Conservation (phyloP, 2,888 invertebrate genomes). For the Prosopocoilus inquinatus region DNA sequence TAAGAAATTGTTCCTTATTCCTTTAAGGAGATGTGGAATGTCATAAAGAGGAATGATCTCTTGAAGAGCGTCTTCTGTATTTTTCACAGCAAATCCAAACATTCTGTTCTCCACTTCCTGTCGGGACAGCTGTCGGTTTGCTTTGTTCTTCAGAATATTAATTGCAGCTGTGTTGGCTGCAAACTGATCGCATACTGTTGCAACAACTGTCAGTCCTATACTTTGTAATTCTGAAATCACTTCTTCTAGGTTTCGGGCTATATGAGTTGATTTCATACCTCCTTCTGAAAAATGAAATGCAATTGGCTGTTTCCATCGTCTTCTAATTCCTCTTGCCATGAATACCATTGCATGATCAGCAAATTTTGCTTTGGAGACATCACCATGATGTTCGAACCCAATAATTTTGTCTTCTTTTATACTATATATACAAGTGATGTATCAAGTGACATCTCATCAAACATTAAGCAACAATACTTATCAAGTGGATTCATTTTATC, state of each 20-base stretch:
- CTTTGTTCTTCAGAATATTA: not conserved
- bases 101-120: slow-evolving; percentile 2
- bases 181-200: slow-evolving; percentile 12
- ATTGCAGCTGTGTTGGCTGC: slow-evolving; percentile 3
- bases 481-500: slow-evolving; percentile 11
- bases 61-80: not conserved
- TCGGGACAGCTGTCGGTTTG: not conserved
- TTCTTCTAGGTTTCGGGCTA: slow-evolving; percentile 5
- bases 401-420: slow-evolving; percentile 9
- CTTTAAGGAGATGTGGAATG: too few species aligned
- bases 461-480: slow-evolving; percentile 8
- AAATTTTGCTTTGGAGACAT: slow-evolving; percentile 10
- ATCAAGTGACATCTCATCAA: slow-evolving; percentile 12
- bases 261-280: slow-evolving; percentile 1
- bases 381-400: slow-evolving; percentile 17
- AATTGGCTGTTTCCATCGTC: slow-evolving; percentile 20
- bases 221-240: slow-evolving; percentile 1
- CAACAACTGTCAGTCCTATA: slow-evolving; percentile 6
- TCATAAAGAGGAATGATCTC: too few species aligned
- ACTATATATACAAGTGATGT: slow-evolving; percentile 6
- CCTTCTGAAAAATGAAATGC: slow-evolving; percentile 12
- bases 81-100: slow-evolving; percentile 3
- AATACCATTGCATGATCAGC: slow-evolving; percentile 17
- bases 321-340: slow-evolving; percentile 11
- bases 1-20: too few species aligned